Evolutionary conservation across 92 coral and sea anemone genomes (phyloP), one percentile per base, ranked within the genome.

Genomic region (Parazoanthus atlanticus): DNA sequence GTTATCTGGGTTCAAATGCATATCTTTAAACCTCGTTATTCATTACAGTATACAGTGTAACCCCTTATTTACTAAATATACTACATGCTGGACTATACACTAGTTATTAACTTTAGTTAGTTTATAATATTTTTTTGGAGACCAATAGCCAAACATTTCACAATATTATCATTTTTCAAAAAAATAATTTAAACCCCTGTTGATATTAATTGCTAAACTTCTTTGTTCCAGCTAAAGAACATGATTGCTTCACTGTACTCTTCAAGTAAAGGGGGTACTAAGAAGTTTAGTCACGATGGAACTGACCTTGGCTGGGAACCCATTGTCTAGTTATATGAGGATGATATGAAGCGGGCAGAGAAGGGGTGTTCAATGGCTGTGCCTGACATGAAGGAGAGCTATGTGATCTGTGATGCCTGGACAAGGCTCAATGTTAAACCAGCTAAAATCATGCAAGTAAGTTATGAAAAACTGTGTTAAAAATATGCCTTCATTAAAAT

Each of bases 381-480:
- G 8, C 93, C 91, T 32, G 91, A 85, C 25, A 84, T 91, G 38
- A 52, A 74, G 46, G 85, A 88, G 81, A 88, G 76, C 86, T 88
- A 74, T 91, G 91, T 91, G 12, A 78, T 82, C 80, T 70, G 86
- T 25, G 91, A 91, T 41, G 81, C 52, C 52, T 91, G 91, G 93
- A 88, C 93, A 12, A 78, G 89, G 16, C 29, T 91, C 21, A 91
- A 91, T 91, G 91, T 91, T 3, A 87, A 58, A 33, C 93, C 89
- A 30, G 93, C 93, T 26, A 91, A 91, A 33, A 91, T 91, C 34
- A 91, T 91, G 91, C 93, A 91, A 52, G 91, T 88, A 83, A 31
- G 88, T 70, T 74, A 17, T 25, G 15, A 66, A 49, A 19, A 61
- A 64, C 30, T 43, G 67, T n/a, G 40, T 69, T 40, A 66, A 66